Base-by-base conservation (phyloP, 2,797 vertebrate species). In the Pipistrellus nathusii region DNA sequence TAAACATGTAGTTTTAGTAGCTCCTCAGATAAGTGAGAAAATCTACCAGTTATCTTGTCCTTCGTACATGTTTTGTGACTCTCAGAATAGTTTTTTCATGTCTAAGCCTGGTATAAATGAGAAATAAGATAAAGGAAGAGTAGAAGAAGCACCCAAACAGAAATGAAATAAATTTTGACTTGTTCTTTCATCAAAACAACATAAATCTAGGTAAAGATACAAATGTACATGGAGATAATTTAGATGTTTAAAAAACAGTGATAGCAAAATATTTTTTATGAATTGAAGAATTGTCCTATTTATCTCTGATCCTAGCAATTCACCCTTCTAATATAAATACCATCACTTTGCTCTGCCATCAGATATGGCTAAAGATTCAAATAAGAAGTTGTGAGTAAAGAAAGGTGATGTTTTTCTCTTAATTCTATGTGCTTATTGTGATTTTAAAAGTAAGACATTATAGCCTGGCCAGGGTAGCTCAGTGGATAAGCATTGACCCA, bases 1-100 rank as follows among this genome's bases (percentile, higher is more conserved):
- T 94, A 81, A 88, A 88, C 12, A 83, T 77, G 41, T 35, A 46
- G 44, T 8, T 85, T 90, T 32, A 81, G 0, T 46, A 72, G 32
- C 85, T 90, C 27, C n/a, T 95, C 77, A 85, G 78, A 27, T 84
- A 90, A 92, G 71, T 20, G 32, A 92, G 73, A 85, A 88, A 92
- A 83, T 20, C 71, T 10, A 69, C 18, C 44, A 57, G 15, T 90
- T 84, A 59, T 55, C 46, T 83, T 86, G 10, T 90, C 41, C 18
- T 86, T 76, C 84, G 62, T 44, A 90, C 14, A 12, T 84, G 17
- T 86, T 94, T 78, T 94, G 23, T 93, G 35, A 66, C n/a, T 59
- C 30, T 81, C 17, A 75, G 25, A 80, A 32, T 72, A 57, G 41
- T 38, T 83, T 64, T 85, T 66, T 76, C 41, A 71, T 76, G 27